Percentiles rank a stretch among this genome's conserved stretches.
Conservation (phyloP, 2,797 vertebrate genomes). For the Chanos chanos region DNA sequence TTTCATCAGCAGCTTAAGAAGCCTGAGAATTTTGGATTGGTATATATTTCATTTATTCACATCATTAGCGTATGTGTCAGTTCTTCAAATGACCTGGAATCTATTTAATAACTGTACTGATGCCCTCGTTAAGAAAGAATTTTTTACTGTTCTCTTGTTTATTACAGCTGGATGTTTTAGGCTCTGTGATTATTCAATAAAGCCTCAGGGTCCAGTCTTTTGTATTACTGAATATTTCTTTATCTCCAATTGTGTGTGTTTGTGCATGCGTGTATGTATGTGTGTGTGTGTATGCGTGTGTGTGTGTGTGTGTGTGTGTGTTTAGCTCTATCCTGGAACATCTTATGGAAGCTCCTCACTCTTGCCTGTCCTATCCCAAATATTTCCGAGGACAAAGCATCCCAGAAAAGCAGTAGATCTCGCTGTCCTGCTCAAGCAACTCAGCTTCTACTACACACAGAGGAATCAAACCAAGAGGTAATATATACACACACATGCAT, state of each 20-base stretch:
- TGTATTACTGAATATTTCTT: background rate
- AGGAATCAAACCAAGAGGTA: conserved; percentile 50
- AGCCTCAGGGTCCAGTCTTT: background rate
- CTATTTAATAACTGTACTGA: no score
- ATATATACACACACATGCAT: conserved; percentile 1
- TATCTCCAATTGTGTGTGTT: background rate
- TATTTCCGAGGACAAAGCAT: conserved; percentile 28
- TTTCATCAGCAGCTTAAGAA: conserved; percentile 77
- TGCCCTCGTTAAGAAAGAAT: no score
- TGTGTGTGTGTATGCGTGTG: background rate
- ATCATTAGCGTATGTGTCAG: no score
- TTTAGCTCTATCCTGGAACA: conserved; percentile 78
- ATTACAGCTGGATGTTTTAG: no score
- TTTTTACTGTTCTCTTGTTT: no score
- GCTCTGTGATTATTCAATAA: background rate
- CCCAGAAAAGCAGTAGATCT: conserved; percentile 40
- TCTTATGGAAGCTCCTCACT: conserved; percentile 53
- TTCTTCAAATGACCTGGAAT: background rate
- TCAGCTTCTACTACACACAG: conserved; percentile 45
- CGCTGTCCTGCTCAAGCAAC: conserved; percentile 38
- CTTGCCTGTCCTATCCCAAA: conserved; percentile 56
- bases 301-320: conserved; percentile 41
- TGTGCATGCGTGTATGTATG: conserved; percentile 1
- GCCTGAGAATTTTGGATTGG: conserved; percentile 81
- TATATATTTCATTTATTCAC: no score